Conservation (phyloP, 2,888 invertebrate species). For the Trimorus sp. region DNA sequence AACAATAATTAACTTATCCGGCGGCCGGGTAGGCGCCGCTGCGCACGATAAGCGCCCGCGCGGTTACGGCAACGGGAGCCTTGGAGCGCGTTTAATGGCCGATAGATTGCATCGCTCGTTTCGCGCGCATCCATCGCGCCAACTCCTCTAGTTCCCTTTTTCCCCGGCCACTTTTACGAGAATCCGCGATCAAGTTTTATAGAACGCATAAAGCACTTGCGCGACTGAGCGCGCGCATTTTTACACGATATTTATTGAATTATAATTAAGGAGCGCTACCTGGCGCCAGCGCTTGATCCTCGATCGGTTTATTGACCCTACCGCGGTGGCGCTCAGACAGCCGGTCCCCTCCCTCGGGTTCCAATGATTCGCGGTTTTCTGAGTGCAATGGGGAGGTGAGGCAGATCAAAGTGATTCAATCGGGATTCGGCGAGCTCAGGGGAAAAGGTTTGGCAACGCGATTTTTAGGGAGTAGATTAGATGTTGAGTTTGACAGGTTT, state of each 20-base stretch:
- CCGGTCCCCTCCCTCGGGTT: background rate
- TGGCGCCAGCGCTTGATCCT: conserved; percentile 35
- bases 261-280: conserved; percentile 28
- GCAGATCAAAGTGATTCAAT: too few species aligned
- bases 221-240: conserved; percentile 19
- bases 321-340: conserved; percentile 9
- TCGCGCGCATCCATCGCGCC: conserved; percentile 61
- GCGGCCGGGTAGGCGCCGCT: conserved; percentile 68
- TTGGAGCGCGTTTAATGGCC: conserved; percentile 76
- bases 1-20: conserved; percentile 78
- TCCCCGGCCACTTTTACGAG: conserved; percentile 40
- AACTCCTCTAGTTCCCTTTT: conserved; percentile 57
- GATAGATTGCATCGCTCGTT: conserved; percentile 75
- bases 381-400: too few species aligned
- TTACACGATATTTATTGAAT: conserved; percentile 43
- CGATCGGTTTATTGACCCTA: conserved; percentile 45
- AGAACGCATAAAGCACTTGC: conserved; percentile 54
- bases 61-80: conserved; percentile 69
- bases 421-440: too few species aligned
- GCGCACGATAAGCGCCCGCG: conserved; percentile 69
- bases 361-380: too few species aligned
- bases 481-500: too few species aligned
- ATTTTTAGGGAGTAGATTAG: too few species aligned
- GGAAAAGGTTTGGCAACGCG: too few species aligned
- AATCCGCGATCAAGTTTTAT: conserved; percentile 55